Percentiles rank a stretch among this genome's conserved stretches.
Conservation (phyloP, 2,888 invertebrate species). For the Drosophila neotestacea region DNA sequence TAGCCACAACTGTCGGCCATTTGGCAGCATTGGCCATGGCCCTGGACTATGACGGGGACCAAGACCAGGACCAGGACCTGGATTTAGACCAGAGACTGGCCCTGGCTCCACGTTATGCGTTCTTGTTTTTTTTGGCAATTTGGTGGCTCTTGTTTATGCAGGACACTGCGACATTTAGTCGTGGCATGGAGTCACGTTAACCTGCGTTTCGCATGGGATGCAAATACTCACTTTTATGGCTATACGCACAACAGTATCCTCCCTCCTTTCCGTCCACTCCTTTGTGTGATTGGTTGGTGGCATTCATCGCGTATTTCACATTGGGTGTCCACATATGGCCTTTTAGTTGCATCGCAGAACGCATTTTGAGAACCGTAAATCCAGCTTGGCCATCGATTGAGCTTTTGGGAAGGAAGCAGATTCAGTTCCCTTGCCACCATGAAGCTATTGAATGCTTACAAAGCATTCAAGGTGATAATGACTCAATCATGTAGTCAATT, state of each 20-base stretch:
- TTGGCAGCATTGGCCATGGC: slow-evolving; percentile 30
- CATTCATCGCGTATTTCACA: slow-evolving; percentile 15
- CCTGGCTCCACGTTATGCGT: neutral
- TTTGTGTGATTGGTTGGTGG: neutral
- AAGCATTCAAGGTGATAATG: slow-evolving; percentile 6
- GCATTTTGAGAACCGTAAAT: slow-evolving; percentile 16
- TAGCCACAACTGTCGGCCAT: slow-evolving; percentile 36
- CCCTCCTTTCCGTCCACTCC: neutral
- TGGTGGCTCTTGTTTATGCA: slow-evolving; percentile 64
- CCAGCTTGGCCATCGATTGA: slow-evolving; percentile 18
- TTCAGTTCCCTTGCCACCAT: neutral
- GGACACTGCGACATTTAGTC: slow-evolving; percentile 50
- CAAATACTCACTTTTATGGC: slow-evolving; percentile 41
- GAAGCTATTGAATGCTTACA: neutral
- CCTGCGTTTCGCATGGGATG: slow-evolving; percentile 36
- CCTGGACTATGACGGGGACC: slow-evolving; percentile 1
- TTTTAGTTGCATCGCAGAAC: slow-evolving; percentile 12
- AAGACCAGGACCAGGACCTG: neutral
- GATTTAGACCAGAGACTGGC: neutral
- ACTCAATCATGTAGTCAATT: slow-evolving; percentile 8
- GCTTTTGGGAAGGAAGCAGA: neutral
- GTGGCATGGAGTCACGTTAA: slow-evolving; percentile 40
- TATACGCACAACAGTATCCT: slow-evolving; percentile 14
- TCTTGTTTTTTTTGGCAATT: slow-evolving; percentile 57
- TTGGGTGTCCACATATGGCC: slow-evolving; percentile 14